Evolutionary conservation across 2,888 invertebrate genomes (phyloP).

Genomic region (Agrotis exclamationis): DNA sequence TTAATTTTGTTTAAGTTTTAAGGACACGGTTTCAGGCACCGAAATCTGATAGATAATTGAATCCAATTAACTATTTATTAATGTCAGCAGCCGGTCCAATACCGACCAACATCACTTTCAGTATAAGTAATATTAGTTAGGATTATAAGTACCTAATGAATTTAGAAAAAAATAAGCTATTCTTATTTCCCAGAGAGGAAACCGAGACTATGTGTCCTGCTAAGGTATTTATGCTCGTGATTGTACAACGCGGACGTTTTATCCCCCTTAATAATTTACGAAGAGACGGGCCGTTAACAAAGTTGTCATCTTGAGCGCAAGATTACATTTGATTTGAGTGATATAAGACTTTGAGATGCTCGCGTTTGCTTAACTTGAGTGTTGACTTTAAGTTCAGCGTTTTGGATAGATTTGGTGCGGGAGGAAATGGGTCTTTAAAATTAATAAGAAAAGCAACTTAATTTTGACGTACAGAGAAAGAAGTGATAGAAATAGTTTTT

Average conservation of each 20-base stretch:
- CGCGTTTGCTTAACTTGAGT: conserved; percentile 24
- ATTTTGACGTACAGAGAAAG: too few relatives aligned
- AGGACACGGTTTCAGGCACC: not conserved
- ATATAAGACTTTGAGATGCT: conserved; percentile 45
- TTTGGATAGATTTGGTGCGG: conserved; percentile 4
- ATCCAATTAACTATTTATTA: too few relatives aligned
- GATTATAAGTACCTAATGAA: too few relatives aligned
- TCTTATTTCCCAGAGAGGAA: too few relatives aligned
- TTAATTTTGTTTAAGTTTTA: too few relatives aligned
- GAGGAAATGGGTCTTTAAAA: not conserved
- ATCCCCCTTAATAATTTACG: conserved; percentile 34
- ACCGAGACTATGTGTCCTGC: too few relatives aligned
- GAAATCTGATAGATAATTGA: not conserved
- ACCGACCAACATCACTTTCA: too few relatives aligned
- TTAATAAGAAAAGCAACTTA: not conserved
- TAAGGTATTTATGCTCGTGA: not conserved
- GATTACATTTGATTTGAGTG: conserved; percentile 56
- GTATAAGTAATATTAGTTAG: too few relatives aligned
- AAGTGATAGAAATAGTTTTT: too few relatives aligned
- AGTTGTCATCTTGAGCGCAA: conserved; percentile 30
- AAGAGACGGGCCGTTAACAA: conserved; percentile 18
- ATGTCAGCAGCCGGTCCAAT: too few relatives aligned
- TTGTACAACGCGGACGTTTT: conserved; percentile 10
- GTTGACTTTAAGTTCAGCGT: conserved; percentile 25
- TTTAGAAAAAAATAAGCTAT: too few relatives aligned